These are phyloP conservation scores for Orbicella faveolata DNA, from an alignment of 64 coral and sea anemone species.

Conservation along the genomic window DNA sequence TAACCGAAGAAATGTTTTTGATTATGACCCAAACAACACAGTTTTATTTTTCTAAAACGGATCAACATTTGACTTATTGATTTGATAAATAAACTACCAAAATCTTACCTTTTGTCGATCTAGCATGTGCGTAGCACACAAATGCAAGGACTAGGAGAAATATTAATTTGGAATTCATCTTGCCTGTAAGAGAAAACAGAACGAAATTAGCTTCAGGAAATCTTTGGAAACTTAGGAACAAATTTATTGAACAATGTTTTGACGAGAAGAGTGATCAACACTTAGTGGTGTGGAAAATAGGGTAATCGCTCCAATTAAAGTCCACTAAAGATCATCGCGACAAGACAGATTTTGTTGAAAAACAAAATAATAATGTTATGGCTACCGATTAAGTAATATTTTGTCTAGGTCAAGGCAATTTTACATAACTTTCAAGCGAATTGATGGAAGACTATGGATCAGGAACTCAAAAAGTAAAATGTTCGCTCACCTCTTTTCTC, in stretches of 20 bases:
- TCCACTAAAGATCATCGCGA: neutral
- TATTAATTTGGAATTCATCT: constrained; percentile 28
- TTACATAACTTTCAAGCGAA: neutral
- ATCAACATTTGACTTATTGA: neutral
- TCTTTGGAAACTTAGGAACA: neutral
- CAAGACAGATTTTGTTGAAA: neutral
- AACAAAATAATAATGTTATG: constrained; percentile 15
- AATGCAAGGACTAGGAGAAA: neutral
- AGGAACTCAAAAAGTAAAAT: neutral
- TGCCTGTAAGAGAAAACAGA: neutral
- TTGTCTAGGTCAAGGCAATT: neutral
- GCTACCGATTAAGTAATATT: neutral
- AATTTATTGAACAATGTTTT: neutral
- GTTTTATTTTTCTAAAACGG: neutral
- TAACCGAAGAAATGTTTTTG: neutral
- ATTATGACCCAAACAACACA: neutral
- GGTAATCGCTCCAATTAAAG: neutral
- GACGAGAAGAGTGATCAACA: neutral
- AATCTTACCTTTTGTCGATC: constrained; percentile 21
- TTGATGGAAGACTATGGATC: neutral
- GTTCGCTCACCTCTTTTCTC: neutral
- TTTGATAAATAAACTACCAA: neutral
- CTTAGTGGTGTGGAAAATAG: neutral
- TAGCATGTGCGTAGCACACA: constrained; percentile 37
- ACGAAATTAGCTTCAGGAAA: neutral